Evolutionary conservation across 2,797 vertebrate species (phyloP), one percentile per base, ranked within the genome.

Genomic region (Rhyacichthys aspro): DNA sequence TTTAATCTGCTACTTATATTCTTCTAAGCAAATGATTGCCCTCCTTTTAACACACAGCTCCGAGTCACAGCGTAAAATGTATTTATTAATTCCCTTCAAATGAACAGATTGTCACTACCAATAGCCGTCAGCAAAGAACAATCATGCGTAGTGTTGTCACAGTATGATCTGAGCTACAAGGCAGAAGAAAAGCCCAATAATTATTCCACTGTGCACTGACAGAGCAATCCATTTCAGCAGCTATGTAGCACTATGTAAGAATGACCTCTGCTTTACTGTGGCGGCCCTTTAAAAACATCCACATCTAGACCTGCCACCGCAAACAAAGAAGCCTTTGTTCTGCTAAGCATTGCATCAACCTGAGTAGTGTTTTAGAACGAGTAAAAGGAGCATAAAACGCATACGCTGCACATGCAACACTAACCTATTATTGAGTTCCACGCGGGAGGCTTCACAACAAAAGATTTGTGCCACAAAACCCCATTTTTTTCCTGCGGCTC

Each of bases 1-100:
- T 76, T 74, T 86, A 70, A 83, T 82, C 71, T 86, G 81, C 73
- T 68, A 84, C 82, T 88, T 78, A 72, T 88, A 78, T 82, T 68
- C 70, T 87, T 86, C 84, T 71, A 74, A 75, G 67, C 67, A 76
- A 84, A 86, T 77, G 2, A 79, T 77, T 81, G 68, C 66, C 72
- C 67, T 70, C 46, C 41, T 86, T 67, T 79, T 67, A 78, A 79
- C 67, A 80, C 59, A 80, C 67, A 63, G 74, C 73, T 76, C 70
- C 69, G 60, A 83, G 71, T 65, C 62, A 55, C 66, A 50, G 41
- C 75, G 67, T 72, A 71, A 68, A 83, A 72, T 69, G 12, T 55
- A 64, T 76, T 73, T 65, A 74, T 84, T 59, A 69, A 68, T 73
- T 50, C 78, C 47, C 46, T 70, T 71, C 49, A 81, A 82, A 85